Evolutionary conservation across 2,797 vertebrate genomes (phyloP), one percentile per base, ranked within the genome.

Genomic region (Pangasius larnaudii): DNA sequence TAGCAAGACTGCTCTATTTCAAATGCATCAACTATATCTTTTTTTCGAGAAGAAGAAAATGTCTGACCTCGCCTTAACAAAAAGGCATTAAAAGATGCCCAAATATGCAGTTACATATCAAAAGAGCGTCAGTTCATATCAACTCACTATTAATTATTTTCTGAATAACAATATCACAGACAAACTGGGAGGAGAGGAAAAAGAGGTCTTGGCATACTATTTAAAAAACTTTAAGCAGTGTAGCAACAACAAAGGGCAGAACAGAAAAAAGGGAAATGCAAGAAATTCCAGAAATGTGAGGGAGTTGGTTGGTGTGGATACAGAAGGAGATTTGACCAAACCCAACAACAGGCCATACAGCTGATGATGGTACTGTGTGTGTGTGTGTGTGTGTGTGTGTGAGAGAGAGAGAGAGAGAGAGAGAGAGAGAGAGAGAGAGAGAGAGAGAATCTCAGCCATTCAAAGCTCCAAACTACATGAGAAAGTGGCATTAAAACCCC

Each of bases 241-340:
- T 88, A 88, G 87, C 85, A 93, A 93, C 93, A 93, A 94, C 93
- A 93, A 92, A 92, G 92, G 89, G 89, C 69, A 89, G 77, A 90
- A 89, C 18, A 72, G 61, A 88, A 71, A 86, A 85, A 88, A 78
- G 91, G 97, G 95, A 96, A 95, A 97, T 95, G 94, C 91, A 90
- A 97, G 95, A 95, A 95, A 96, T 96, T 95, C 95, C 93, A 97
- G 95, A 94, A 97, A 96, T 96, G 95, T 90, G 94, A 91, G 90
- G 95, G 95, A 96, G 95, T 96, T 93, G 94, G 92, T 95, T 83
- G 91, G 93, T 91, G 93, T 88, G 94, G 89, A 93, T 91, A 92
- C 91, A 92, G 89, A 88, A 85, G 91, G 85, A 92, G 89, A 90
- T 36, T 88, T 91, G 90, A 93, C 90, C 92, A 90, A 93, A 92